Evolutionary conservation across 2,797 vertebrate genomes (phyloP).

Genomic region (Acanthurus leucopareius): DNA sequence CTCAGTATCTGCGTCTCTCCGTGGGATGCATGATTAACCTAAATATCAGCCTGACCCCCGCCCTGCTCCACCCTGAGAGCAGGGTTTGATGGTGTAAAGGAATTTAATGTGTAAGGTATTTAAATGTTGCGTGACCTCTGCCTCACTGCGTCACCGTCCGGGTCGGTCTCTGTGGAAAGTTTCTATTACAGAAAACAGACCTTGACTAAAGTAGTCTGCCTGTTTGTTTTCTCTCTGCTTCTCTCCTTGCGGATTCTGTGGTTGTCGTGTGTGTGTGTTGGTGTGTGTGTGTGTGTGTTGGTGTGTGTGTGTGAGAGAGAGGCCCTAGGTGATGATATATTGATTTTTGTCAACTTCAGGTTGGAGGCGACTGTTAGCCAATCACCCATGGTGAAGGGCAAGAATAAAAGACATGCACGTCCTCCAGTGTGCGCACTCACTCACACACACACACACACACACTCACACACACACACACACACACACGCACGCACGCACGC

Average conservation of each 20-base stretch:
- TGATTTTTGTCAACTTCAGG: slow-evolving; percentile 84
- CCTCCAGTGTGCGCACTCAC: slow-evolving; percentile 20
- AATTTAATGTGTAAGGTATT: slow-evolving; percentile 37
- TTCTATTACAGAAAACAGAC: slow-evolving; percentile 78
- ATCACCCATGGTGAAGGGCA: slow-evolving; percentile 82
- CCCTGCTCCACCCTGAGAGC: not conserved
- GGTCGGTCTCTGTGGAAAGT: slow-evolving; percentile 68
- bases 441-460: slow-evolving; percentile 32
- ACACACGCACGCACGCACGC: too few relatives aligned
- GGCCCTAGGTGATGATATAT: slow-evolving; percentile 82
- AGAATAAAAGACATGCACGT: slow-evolving; percentile 64
- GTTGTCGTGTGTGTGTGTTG: slow-evolving; percentile 38
- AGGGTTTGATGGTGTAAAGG: not conserved
- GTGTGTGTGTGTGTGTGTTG: slow-evolving; percentile 44
- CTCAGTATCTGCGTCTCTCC: slow-evolving; percentile 11
- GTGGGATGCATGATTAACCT: slow-evolving; percentile 23
- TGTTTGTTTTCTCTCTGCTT: slow-evolving; percentile 68
- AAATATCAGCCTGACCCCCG: slow-evolving; percentile 38
- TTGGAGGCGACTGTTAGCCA: slow-evolving; percentile 82
- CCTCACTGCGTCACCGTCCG: slow-evolving; percentile 46
- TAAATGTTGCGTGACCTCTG: slow-evolving; percentile 77
- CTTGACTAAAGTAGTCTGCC: slow-evolving; percentile 70
- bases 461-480: slow-evolving; percentile 26
- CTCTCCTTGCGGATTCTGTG: slow-evolving; percentile 53
- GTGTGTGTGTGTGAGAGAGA: slow-evolving; percentile 3